Percentiles rank a stretch among this genome's conserved stretches.
phyloP scores from a whole-genome alignment of 2,888 invertebrate genomes.

The Agonopterix alstromeriana region DNA sequence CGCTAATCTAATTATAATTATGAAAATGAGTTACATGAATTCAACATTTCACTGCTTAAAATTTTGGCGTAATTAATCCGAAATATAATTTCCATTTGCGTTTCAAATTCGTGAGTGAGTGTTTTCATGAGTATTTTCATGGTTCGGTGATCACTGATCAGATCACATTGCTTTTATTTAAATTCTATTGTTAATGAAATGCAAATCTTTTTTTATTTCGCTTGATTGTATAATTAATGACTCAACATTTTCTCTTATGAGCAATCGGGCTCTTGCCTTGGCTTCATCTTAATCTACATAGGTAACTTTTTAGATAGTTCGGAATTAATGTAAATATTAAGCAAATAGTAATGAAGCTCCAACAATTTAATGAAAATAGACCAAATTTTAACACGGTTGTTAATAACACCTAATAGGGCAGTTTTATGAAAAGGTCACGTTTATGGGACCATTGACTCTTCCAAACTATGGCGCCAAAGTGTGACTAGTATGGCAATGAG shows the following conservation, averaged over 20 bases:
- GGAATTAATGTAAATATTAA: no score
- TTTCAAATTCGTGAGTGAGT: not conserved
- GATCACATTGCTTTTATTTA: no score
- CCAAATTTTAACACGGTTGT: conserved; percentile 1
- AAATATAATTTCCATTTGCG: not conserved
- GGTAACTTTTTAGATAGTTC: no score
- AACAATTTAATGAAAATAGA: no score
- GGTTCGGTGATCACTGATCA: not conserved
- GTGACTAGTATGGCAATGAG: conserved; percentile 45
- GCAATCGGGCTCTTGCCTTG: no score
- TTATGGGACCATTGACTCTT: conserved; percentile 46
- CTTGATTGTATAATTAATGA: no score
- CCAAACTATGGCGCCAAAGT: conserved; percentile 37
- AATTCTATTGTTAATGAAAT: no score
- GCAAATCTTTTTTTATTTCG: no score
- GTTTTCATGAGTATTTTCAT: not conserved
- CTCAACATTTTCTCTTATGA: no score
- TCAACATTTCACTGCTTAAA: not conserved
- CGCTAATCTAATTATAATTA: conserved; percentile 1
- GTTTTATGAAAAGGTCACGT: conserved; percentile 32
- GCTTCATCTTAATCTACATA: no score
- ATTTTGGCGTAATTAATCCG: not conserved
- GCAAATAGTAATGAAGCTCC: no score
- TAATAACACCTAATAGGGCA: conserved; percentile 32
- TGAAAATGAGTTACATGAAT: conserved; percentile 1